Evolutionary conservation across 1,140 invertebrate species (phyloP).

Genomic region (honey bee (Apis mellifera)): DNA sequence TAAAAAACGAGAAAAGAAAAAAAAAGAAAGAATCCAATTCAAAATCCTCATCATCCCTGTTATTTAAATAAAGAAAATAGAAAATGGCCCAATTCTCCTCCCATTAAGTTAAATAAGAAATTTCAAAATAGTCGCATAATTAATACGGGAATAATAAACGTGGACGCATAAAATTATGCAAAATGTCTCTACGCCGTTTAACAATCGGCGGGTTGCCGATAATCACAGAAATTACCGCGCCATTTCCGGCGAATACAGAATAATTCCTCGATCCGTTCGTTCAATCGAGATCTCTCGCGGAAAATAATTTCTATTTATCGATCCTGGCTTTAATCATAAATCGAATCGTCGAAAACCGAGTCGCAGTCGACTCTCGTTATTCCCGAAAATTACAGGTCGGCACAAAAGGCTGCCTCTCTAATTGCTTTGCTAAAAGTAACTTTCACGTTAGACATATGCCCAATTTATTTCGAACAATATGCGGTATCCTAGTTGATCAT

Average conservation of each 20-base stretch:
- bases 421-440: constrained; percentile 11
- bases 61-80: no score
- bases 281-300: background rate
- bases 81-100: no score
- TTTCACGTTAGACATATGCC: background rate
- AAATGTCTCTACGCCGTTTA: background rate
- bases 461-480: background rate
- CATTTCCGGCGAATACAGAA: background rate
- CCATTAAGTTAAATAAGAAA: no score
- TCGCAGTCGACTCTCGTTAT: background rate
- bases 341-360: background rate
- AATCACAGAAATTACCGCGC: background rate
- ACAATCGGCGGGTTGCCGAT: background rate
- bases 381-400: constrained; percentile 2
- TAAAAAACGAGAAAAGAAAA: no score
- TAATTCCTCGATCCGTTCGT: background rate
- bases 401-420: constrained; percentile 24
- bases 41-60: no score
- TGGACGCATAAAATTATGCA: background rate
- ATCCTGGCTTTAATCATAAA: background rate
- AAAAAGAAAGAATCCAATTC: no score
- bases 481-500: background rate
- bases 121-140: no score
- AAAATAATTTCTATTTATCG: constrained; percentile 21
- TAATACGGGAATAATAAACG: no score